Evolutionary conservation across 2,113 vertebrate genomes (phyloP).

Genomic region (Bos indicus): DNA sequence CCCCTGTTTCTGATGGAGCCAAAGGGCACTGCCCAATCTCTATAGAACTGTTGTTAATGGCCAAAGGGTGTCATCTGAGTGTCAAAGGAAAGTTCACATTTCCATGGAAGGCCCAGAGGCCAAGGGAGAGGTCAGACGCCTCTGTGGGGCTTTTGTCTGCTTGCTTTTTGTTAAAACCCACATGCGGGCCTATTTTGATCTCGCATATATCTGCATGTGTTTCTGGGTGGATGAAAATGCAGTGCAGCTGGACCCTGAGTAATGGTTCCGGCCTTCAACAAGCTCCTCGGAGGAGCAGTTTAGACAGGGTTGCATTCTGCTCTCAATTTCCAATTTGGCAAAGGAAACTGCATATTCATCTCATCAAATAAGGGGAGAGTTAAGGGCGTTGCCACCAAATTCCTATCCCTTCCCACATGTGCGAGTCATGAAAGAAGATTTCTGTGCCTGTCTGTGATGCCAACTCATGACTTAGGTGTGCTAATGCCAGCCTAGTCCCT

Average conservation of each 20-base stretch:
- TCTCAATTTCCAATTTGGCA: slow-evolving; percentile 63
- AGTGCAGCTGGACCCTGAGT: slow-evolving; percentile 55
- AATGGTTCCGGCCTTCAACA: neutral
- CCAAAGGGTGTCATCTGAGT: slow-evolving; percentile 16
- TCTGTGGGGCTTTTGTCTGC: slow-evolving; percentile 54
- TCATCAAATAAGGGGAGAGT: slow-evolving; percentile 28
- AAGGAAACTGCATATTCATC: slow-evolving; percentile 35
- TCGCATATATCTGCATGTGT: slow-evolving; percentile 33
- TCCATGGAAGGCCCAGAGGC: slow-evolving; percentile 52
- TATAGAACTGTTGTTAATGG: slow-evolving; percentile 56
- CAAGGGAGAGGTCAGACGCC: slow-evolving; percentile 20
- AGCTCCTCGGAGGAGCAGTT: neutral
- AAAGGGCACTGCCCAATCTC: slow-evolving; percentile 58
- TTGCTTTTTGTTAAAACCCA: slow-evolving; percentile 46
- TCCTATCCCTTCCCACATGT: slow-evolving; percentile 17
- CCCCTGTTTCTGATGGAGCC: neutral
- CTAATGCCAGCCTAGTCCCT: neutral
- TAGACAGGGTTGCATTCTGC: slow-evolving; percentile 39
- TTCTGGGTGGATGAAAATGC: slow-evolving; percentile 46
- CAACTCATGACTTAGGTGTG: neutral
- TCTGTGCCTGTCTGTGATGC: slow-evolving; percentile 9
- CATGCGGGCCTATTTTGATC: slow-evolving; percentile 7
- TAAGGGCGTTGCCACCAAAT: slow-evolving; percentile 37
- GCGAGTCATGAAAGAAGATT: neutral
- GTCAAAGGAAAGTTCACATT: slow-evolving; percentile 66